These are phyloP conservation scores for Knipowitschia caucasica DNA, from an alignment of 2,797 vertebrate genomes.

Conservation along the genomic window DNA sequence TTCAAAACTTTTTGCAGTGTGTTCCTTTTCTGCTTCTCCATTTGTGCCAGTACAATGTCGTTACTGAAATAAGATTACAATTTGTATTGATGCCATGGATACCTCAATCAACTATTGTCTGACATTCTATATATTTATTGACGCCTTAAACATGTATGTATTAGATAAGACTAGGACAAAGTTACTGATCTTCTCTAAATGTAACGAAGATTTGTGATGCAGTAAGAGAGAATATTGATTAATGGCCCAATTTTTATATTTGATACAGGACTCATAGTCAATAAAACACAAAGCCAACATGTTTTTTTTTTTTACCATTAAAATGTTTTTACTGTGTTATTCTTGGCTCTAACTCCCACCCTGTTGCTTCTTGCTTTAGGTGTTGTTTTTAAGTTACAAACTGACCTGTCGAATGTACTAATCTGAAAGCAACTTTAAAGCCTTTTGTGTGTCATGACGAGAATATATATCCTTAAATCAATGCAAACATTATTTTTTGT, in stretches of 20 bases:
- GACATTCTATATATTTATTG: conserved; percentile 53
- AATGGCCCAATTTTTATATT: no score
- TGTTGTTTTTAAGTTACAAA: conserved; percentile 2
- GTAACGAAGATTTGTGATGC: no score
- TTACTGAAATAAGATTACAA: no score
- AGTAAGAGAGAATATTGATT: no score
- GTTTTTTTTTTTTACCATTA: background rate
- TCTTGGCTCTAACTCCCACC: background rate
- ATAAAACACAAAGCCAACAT: background rate
- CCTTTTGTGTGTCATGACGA: background rate
- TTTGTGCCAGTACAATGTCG: conserved; percentile 23
- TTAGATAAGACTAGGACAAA: no score
- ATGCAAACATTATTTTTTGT: conserved; percentile 52
- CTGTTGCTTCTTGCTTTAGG: conserved; percentile 6
- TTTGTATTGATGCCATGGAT: no score
- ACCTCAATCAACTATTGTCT: conserved; percentile 50
- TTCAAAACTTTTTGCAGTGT: no score
- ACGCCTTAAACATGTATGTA: background rate
- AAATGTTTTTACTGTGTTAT: conserved; percentile 4
- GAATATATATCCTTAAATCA: conserved; percentile 3
- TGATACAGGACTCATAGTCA: background rate
- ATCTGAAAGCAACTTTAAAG: conserved; percentile 3
- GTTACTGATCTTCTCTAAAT: no score
- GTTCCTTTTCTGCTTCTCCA: conserved; percentile 40
- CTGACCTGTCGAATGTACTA: conserved; percentile 21